Evolutionary conservation across 2,797 vertebrate genomes (phyloP), one percentile per base, ranked within the genome.

Genomic region (Craterocephalus amniculus): DNA sequence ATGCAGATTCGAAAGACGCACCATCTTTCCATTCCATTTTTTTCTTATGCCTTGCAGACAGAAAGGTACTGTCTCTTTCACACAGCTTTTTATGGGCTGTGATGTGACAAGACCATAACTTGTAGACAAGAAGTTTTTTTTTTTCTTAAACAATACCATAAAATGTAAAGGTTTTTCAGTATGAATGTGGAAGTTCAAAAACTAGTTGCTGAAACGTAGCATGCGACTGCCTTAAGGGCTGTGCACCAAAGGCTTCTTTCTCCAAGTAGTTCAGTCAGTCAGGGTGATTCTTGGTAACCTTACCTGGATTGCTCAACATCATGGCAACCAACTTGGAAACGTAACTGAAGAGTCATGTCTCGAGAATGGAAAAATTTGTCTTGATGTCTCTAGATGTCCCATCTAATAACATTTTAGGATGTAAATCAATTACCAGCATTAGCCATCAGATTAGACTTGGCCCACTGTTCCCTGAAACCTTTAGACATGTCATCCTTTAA

Each of bases 401-500:
- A n/a, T n/a, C n/a, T n/a, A n/a, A n/a, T n/a, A 38, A 7, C 18
- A 56, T 62, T 60, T 66, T 40, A 40, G 22, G 13, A 20, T 56
- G 13, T 24, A 9, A 56, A 45, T 16, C 1, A 68, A 13, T 10
- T 58, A 45, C 22, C 22, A 4, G 13, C 31, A 5, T 13, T 26
- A 57, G 6, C 32, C 48, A 3, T 59, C 0, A 2, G 12, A 40
- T 35, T 5, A 49, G 11, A 8, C 56, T 52, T 36, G 20, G 32
- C 12, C 9, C 0, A 11, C 0, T 36, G 22, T 74, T 2, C 4
- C 20, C 60, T 24, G 1, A n/a, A 71, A 4, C 1, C 48, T 20
- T 61, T 16, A 24, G 10, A 8, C 18, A 65, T 6, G 11, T 20
- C 26, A 73, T 68, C 65, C 24, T 11, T 74, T 4, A 34, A 55